Base-by-base conservation (phyloP, 1,140 invertebrate species). In the Leptinotarsa undecemlineata region DNA sequence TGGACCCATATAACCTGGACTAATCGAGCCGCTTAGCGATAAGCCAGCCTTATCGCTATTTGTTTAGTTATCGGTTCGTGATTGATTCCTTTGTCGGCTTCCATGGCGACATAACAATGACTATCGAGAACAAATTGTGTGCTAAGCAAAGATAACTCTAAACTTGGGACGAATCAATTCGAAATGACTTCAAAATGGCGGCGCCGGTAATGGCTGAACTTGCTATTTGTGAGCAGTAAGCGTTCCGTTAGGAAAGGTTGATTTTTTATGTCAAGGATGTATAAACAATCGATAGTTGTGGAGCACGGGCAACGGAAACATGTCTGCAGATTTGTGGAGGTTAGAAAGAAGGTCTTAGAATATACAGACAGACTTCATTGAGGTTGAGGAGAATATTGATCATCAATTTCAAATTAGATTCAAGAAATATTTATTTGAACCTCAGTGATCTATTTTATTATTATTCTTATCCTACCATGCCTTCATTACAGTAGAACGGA, bases 41-140 rank as follows among this genome's bases (percentile, higher is more conserved):
- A 80, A 78, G 48, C 61, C 20, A 47, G 42, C 73, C 48, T 80
- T 78, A 80, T 78, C 75, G 20, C 17, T 76, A 75, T 72, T 78
- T 74, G 73, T 78, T 77, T 76, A 76, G 73, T 74, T 77, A 80
- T 80, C 79, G 71, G 67, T 66, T 73, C 48, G 75, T 77, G 79
- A 80, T 80, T 80, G 75, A 72, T 69, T 71, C 66, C 75, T 80
- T 80, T 80, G 79, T 78, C 79, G 79, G 79, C 67, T 76, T 60
- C 76, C 76, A 78, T 78, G 77, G 77, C 74, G 79, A 78, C 79
- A 77, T 63, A 75, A 76, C 71, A 73, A 19, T 66, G 71, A 78
- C 78, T 80, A 78, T 80, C 71, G 61, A 15, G 75, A 77, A 80
- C 78, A 80, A 80, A 78, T 75, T 80, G 75, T 78, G 73, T 76